Percentiles rank a stretch among this genome's conserved stretches.
Conservation (phyloP, 1,140 invertebrate genomes). For the Oncopodura yosiiana region DNA sequence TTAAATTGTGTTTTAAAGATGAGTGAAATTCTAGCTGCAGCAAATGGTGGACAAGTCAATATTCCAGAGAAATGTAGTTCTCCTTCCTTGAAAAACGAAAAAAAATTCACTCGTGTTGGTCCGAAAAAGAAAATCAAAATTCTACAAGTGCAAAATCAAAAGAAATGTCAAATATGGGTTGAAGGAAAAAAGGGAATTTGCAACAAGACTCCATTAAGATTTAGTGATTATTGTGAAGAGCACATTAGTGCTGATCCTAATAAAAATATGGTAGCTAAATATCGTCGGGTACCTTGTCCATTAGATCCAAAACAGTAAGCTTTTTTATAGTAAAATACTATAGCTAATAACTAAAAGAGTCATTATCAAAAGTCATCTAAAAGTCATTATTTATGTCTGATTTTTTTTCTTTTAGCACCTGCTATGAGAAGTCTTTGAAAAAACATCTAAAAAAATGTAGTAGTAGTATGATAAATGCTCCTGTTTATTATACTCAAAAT, state of each 20-base stretch:
- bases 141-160: not conserved
- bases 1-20: too few relatives aligned
- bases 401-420: conserved; percentile 45
- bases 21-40: too few relatives aligned
- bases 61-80: too few relatives aligned
- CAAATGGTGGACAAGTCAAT: too few relatives aligned
- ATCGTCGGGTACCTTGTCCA: conserved; percentile 18
- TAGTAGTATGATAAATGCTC: conserved; percentile 46
- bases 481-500: conserved; percentile 52
- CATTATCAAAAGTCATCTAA: not conserved
- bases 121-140: too few relatives aligned
- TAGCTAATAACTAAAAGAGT: not conserved
- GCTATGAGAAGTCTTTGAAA: conserved; percentile 56
- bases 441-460: conserved; percentile 71
- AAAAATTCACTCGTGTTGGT: too few relatives aligned
- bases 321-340: not conserved
- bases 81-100: too few relatives aligned
- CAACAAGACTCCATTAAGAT: not conserved
- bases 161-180: conserved; percentile 17
- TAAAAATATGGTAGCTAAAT: not conserved
- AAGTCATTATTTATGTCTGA: not conserved
- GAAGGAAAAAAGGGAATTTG: conserved; percentile 20
- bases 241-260: conserved; percentile 12
- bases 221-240: conserved; percentile 21
- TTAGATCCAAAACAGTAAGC: conserved; percentile 26